Conservation (phyloP, 1,140 invertebrate genomes). For the Sycobia sp. region DNA sequence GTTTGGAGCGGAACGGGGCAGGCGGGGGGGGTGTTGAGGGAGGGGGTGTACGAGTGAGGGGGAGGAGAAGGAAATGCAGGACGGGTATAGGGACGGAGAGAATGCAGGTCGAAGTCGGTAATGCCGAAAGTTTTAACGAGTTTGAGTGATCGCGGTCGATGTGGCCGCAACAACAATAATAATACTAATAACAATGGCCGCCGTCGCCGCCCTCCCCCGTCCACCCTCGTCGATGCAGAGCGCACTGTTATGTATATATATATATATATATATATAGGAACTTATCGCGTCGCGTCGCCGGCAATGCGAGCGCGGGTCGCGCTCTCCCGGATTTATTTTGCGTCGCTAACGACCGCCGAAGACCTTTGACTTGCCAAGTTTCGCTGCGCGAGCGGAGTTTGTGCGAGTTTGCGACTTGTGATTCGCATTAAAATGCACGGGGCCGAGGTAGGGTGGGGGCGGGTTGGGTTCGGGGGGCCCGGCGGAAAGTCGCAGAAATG, state of each 20-base stretch:
- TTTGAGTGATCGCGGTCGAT: slow-evolving; percentile 61
- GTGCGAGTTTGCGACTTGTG: slow-evolving; percentile 14
- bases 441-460: background rate
- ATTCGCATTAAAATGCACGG: slow-evolving; percentile 15
- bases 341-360: slow-evolving; percentile 30
- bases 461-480: background rate
- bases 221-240: slow-evolving; percentile 10
- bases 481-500: background rate
- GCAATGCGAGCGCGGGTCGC: slow-evolving; percentile 16
- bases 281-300: slow-evolving; percentile 47
- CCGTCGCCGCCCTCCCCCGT: slow-evolving; percentile 41
- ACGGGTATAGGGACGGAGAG: slow-evolving; percentile 33
- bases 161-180: slow-evolving; percentile 53
- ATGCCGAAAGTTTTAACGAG: slow-evolving; percentile 62
- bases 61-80: background rate
- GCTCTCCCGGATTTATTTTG: slow-evolving; percentile 24
- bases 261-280: too few species aligned
- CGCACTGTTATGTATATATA: too few species aligned
- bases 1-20: slow-evolving; percentile 25
- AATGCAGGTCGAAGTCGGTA: slow-evolving; percentile 54
- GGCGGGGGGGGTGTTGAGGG: background rate
- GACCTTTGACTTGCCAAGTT: slow-evolving; percentile 31
- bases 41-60: background rate
- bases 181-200: slow-evolving; percentile 51
- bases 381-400: slow-evolving; percentile 7